A percentile compares a stretch with the other conserved stretches of the same genome.
Conservation (phyloP, 2,888 invertebrate species). For the Athripsodes cinereus region DNA sequence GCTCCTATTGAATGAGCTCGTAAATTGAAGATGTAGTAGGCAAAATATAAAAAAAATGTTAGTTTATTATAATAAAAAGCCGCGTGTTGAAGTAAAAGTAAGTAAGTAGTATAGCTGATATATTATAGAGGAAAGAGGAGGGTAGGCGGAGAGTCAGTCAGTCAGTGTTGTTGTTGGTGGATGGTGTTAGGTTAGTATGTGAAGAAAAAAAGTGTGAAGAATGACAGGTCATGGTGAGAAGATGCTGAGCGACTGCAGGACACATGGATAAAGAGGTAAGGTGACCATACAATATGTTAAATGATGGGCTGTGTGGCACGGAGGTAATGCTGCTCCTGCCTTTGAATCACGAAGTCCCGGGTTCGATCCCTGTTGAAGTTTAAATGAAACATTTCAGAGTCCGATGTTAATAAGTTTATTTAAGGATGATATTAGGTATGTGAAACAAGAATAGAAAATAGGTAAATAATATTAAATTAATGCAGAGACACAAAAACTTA, state of each 20-base stretch:
- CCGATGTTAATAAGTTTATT: too few species aligned
- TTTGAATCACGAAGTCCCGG: too few species aligned
- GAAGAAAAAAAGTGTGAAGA: conserved; percentile 26
- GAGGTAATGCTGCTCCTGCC: too few species aligned
- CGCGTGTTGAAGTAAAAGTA: conserved; percentile 1
- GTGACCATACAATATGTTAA: neutral
- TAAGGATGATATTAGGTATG: too few species aligned
- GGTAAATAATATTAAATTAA: too few species aligned
- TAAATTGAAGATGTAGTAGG: neutral
- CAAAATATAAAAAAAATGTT: neutral
- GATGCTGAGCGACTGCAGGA: neutral
- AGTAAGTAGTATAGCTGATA: conserved; percentile 2
- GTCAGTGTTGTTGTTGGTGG: neutral
- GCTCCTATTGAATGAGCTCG: too few species aligned
- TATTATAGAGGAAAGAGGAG: too few species aligned
- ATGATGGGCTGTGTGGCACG: too few species aligned
- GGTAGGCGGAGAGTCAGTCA: neutral
- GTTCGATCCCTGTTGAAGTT: too few species aligned
- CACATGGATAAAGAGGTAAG: neutral
- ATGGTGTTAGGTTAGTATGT: neutral
- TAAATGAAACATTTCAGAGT: too few species aligned
- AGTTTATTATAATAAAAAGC: conserved; percentile 1
- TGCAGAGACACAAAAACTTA: too few species aligned
- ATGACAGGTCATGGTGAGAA: conserved; percentile 23
- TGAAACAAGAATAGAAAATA: too few species aligned